Evolutionary conservation across 92 coral and sea anemone species (phyloP), one percentile per base, ranked within the genome.

Genomic region (Isaurus tuberculatus): DNA sequence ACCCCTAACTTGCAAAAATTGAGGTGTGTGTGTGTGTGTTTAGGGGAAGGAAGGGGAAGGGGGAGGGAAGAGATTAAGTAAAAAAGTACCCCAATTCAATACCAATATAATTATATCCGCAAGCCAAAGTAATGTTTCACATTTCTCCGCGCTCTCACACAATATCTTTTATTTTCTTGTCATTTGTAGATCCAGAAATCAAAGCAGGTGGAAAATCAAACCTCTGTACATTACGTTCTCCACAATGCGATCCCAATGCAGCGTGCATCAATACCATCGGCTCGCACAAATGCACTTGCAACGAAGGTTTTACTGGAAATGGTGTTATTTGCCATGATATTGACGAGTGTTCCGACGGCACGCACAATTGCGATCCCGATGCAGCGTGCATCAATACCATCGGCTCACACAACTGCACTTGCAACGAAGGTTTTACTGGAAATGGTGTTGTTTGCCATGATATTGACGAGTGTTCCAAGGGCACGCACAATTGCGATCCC

Each of bases 401-500:
- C 17, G 72, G 72, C 37, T 66, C 72, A 15, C 30, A 14, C 30
- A 11, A 8, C 20, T 66, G 72, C 42, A 15, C 3, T 4, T 66
- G 72, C n/a, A 28, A 32, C 7, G 16, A 66, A 13, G 72, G 72
- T 14, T 66, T 66, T 11, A 30, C 23, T 15, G 72, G 72, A 27
- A 66, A 28, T 30, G 72, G 72, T 16, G 30, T 42, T 14, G 17
- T 31, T 31, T 66, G 72, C 36, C 55, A 65, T n/a, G 90, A 87
- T 81, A 60, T 86, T 57, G 63, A 87, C 65, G 86, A 85, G 17
- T 83, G 90, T 40, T 40, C 58, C 0, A 30, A 13, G 2, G 81
- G 46, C 33, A 53, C 75, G 5, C 87, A 65, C 29, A 20, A 43
- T 16, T 90, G 93, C 40, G 78, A 85, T 27, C 4, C 55, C 8